A percentile compares a stretch with the other conserved stretches of the same genome.
These are phyloP conservation scores for Callaeas wilsoni DNA, from an alignment of 2,113 vertebrate genomes.

Conservation along the genomic window DNA sequence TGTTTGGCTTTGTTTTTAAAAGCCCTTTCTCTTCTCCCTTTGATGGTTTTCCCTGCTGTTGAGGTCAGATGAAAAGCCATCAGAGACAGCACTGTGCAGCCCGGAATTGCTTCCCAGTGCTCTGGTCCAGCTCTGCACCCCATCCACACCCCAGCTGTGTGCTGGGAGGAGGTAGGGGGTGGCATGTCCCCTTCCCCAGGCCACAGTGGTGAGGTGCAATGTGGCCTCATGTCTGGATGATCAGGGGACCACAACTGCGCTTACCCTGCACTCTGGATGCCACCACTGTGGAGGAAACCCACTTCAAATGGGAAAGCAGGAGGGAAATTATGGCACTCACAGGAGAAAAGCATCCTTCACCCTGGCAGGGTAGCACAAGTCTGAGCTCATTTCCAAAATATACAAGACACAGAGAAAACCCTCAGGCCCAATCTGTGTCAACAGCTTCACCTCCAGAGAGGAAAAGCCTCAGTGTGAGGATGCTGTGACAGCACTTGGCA, in stretches of 20 bases:
- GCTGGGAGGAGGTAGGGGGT: not conserved
- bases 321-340: not conserved
- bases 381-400: not conserved
- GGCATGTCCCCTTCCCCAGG: not conserved
- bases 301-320: not conserved
- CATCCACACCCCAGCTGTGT: rapidly evolving
- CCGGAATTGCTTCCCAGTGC: not conserved
- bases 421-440: not conserved
- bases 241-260: not conserved
- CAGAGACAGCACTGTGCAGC: not conserved
- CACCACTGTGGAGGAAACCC: not conserved
- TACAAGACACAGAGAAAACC: not conserved
- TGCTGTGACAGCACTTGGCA: not conserved
- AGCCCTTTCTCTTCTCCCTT: not conserved
- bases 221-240: rapidly evolving
- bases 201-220: not conserved
- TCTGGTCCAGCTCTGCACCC: not conserved
- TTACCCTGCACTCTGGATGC: not conserved
- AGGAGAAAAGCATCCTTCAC: not conserved
- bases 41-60: not conserved
- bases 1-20: not conserved
- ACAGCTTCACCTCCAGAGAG: not conserved
- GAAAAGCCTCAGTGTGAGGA: not conserved
- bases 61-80: not conserved
- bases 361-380: not conserved